Evolutionary conservation across 2,113 vertebrate species (phyloP).

Genomic region (Manacus vitellinus): DNA sequence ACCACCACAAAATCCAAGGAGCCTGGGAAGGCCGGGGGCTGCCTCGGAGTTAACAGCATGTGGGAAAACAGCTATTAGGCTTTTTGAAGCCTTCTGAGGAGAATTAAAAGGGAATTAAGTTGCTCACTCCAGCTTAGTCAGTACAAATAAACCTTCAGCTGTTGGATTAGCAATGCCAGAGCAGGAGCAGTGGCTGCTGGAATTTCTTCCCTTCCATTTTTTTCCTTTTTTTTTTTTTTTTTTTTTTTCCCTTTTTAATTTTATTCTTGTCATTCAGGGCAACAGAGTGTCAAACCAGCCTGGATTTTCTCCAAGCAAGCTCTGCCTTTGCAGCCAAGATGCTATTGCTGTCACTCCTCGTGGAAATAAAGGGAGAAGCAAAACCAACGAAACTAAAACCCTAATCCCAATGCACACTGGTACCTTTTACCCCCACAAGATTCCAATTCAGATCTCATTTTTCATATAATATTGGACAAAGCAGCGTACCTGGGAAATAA

Average conservation of each 20-base stretch:
- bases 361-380: not conserved
- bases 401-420: not conserved
- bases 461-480: not conserved
- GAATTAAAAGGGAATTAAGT: slow-evolving; percentile 45
- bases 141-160: slow-evolving; percentile 53
- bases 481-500: not conserved
- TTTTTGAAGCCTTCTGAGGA: not conserved
- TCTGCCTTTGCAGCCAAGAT: not conserved
- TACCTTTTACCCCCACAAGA: not conserved
- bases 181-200: not conserved
- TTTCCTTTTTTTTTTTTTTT: rapidly evolving
- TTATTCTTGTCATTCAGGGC: not conserved
- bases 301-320: not conserved
- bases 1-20: not conserved
- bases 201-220: not conserved
- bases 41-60: not conserved
- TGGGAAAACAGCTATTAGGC: not conserved
- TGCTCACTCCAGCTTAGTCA: slow-evolving; percentile 27
- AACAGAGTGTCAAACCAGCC: not conserved
- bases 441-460: not conserved
- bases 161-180: slow-evolving; percentile 26
- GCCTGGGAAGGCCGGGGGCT: not conserved
- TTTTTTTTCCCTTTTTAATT: not conserved
- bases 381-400: not conserved
- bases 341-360: not conserved